phyloP scores from a whole-genome alignment of 2,888 invertebrate species.

The Artemia sinica region DNA sequence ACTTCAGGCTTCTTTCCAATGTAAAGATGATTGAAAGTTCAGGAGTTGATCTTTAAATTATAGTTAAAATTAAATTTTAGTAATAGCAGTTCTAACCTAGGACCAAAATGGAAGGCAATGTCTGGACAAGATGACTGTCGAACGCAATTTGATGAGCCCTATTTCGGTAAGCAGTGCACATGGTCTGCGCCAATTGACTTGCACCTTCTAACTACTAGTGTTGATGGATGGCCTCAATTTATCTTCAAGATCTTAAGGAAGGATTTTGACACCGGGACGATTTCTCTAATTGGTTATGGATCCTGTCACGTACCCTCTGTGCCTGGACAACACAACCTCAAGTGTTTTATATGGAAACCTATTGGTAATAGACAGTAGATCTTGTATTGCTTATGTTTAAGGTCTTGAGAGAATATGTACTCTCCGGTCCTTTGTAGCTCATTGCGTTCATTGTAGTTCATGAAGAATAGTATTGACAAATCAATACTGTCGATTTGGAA shows the following conservation, averaged over 20 bases:
- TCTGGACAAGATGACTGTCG: slow-evolving; percentile 4
- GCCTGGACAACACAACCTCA: neutral
- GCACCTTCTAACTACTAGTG: neutral
- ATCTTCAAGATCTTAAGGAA: neutral
- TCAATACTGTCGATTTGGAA: no score
- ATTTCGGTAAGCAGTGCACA: neutral
- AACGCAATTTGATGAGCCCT: slow-evolving; percentile 12
- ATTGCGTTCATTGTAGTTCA: no score
- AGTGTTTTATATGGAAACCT: neutral
- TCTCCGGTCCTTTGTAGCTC: no score
- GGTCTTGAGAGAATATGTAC: no score
- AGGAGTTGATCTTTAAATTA: no score
- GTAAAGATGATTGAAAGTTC: no score
- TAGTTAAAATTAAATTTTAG: no score
- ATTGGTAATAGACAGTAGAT: neutral
- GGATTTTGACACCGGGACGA: neutral
- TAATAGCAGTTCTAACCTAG: neutral
- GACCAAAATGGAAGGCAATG: neutral
- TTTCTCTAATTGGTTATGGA: neutral
- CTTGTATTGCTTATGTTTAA: no score
- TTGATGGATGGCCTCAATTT: slow-evolving; percentile 12
- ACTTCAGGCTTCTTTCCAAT: no score
- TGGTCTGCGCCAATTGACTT: neutral
- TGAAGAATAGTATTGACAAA: no score
- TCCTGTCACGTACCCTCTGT: neutral